These are phyloP conservation scores for Elmis aenea DNA, from an alignment of 2,888 invertebrate species.

Conservation along the genomic window DNA sequence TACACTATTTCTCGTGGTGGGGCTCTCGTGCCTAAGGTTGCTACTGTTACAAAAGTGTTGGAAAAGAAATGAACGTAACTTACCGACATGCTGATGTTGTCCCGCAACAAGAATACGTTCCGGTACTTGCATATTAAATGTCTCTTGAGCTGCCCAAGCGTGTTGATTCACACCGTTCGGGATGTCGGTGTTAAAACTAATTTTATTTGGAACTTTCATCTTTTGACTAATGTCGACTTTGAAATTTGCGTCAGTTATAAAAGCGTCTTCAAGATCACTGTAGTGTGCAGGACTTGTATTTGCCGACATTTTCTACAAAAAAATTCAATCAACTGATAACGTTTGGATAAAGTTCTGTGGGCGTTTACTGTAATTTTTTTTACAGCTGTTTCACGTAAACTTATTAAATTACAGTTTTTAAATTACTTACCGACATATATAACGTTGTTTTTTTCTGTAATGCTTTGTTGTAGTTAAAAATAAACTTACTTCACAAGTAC, in stretches of 20 bases:
- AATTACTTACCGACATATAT: too few relatives aligned
- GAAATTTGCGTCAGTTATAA: constrained; percentile 55
- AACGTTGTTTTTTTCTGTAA: too few relatives aligned
- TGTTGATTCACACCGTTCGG: constrained; percentile 57
- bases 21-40: constrained; percentile 71
- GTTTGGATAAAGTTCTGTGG: too few relatives aligned
- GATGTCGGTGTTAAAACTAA: constrained; percentile 67
- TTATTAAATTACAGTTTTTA: too few relatives aligned
- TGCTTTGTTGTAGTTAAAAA: too few relatives aligned
- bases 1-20: constrained; percentile 82
- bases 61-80: constrained; percentile 10
- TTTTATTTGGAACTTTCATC: constrained; percentile 77
- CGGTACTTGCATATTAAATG: constrained; percentile 88
- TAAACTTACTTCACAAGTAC: too few relatives aligned
- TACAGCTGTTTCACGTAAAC: too few relatives aligned
- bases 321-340: constrained; percentile 4
- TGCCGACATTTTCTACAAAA: constrained; percentile 51
- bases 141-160: constrained; percentile 62
- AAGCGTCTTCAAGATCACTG: constrained; percentile 61
- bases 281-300: constrained; percentile 59
- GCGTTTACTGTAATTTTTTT: too few relatives aligned
- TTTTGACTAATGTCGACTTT: constrained; percentile 73
- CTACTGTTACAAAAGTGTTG: background rate
- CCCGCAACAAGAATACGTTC: constrained; percentile 89
- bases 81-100: constrained; percentile 63